phyloP scores from a whole-genome alignment of 2,888 invertebrate species.

The Lordiphosa fenestrarum region DNA sequence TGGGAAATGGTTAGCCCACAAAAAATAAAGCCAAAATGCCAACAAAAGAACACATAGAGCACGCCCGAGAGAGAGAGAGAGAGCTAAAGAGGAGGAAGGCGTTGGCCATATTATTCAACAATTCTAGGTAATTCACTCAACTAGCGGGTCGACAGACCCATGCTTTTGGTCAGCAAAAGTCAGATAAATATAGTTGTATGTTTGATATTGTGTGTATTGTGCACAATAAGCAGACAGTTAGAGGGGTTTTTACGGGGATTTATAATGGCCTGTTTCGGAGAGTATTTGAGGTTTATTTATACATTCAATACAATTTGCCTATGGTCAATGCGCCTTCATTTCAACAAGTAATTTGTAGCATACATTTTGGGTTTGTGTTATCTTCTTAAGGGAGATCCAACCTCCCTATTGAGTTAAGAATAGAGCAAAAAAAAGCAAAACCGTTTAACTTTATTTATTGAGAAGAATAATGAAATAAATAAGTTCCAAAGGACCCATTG shows the following conservation, averaged over 20 bases:
- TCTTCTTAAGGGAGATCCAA: no score
- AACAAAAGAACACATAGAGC: background rate
- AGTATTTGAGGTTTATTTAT: background rate
- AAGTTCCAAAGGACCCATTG: no score
- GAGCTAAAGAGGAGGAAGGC: constrained; percentile 15
- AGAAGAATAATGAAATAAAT: no score
- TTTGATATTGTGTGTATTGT: background rate
- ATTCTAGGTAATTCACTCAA: constrained; percentile 14
- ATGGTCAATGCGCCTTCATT: background rate
- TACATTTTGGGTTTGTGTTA: constrained; percentile 9
- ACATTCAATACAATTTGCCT: background rate
- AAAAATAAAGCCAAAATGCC: constrained; percentile 13
- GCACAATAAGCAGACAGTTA: background rate
- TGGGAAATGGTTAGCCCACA: constrained; percentile 21
- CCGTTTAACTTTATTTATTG: no score
- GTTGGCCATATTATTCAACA: constrained; percentile 25
- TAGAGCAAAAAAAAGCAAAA: no score
- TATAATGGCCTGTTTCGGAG: background rate
- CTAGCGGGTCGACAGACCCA: constrained; percentile 34
- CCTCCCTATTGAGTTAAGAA: no score
- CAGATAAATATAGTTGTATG: constrained; percentile 3
- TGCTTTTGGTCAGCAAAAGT: constrained; percentile 27
- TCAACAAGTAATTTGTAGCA: background rate
- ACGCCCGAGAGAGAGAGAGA: background rate
- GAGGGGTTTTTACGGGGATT: background rate